Base-by-base conservation (phyloP, 2,888 invertebrate genomes). In the Agelastica alni region DNA sequence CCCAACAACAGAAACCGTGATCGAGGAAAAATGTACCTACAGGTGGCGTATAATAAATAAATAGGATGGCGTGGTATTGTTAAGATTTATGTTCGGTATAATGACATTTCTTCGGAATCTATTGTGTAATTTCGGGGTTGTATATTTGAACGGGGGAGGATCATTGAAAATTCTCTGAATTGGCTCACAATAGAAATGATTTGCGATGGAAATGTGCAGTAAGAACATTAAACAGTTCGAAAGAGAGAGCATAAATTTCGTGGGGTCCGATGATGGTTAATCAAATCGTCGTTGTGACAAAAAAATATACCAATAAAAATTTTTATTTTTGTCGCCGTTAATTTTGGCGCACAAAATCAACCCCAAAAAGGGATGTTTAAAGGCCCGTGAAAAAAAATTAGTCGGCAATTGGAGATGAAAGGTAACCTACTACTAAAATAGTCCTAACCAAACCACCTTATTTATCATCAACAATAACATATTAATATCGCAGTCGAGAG, bases 401-500 rank as follows among this genome's bases (percentile, higher is more conserved):
- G 17, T 28, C 43, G 53, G 30, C 56, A 46, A 59, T 59, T 55
- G 31, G 36, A 47, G 48, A 14, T 41, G 41, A 56, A 51, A 43
- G 47, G 37, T 45, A n/a, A 48, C 56, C 18, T 28, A 39, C 37
- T 17, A 55, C n/a, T 26, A 17, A 53, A 61, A 54, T 61, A 58
- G 37, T 56, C 58, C 59, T 53, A 61, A 61, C 63, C 53, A 56
- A 63, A 61, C 3, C 51, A 45, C 26, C 13, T 37, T 30, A 51
- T 44, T 51, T 51, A 49, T 49, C 32, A 52, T 53, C 43, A 49
- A 63, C 61, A 61, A 63, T 63, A 63, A 61, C 58, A 42, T 36
- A 51, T 56, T 63, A 58, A 61, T 63, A 58, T 60, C 57, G 34
- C 53, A 58, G 44, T 44, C 58, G 59, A 61, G 63, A 59, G 63